Percentiles rank a stretch among this genome's conserved stretches.
Evolutionary conservation across 1,140 invertebrate species (phyloP).

Genomic region (Maconellicoccus hirsutus): DNA sequence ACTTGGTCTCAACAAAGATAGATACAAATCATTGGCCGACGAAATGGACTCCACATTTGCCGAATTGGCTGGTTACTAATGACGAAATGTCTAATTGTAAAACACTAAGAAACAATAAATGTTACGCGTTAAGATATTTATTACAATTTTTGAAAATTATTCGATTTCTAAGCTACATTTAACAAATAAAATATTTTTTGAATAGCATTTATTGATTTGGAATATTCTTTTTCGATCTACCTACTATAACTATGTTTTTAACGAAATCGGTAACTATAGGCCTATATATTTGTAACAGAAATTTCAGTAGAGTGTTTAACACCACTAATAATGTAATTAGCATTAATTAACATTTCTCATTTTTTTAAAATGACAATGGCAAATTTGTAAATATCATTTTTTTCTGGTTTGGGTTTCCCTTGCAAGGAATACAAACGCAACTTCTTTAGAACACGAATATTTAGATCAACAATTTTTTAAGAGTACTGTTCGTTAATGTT

Average conservation of each 20-base stretch:
- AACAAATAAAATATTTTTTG: not conserved
- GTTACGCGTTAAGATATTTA: not conserved
- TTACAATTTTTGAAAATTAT: not conserved
- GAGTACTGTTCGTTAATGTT: not conserved
- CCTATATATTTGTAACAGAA: too few species aligned
- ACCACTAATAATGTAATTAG: not conserved
- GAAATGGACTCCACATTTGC: constrained; percentile 96
- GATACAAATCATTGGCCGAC: constrained; percentile 90
- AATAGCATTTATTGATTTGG: constrained; percentile 16
- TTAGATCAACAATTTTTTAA: not conserved
- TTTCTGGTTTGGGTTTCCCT: not conserved
- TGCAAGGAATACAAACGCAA: not conserved
- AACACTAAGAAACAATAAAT: not conserved
- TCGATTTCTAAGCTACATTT: constrained; percentile 9
- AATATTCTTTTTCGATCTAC: not conserved
- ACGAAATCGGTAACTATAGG: too few species aligned
- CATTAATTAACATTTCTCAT: not conserved
- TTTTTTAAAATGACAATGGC: not conserved
- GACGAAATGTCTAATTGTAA: not conserved
- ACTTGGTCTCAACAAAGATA: constrained; percentile 87
- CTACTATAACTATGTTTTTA: not conserved
- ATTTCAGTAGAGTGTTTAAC: not conserved
- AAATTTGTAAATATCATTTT: not conserved
- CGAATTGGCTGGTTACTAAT: constrained; percentile 72
- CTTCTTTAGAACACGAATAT: not conserved